These are phyloP conservation scores for Mustelus asterias DNA, from an alignment of 2,113 vertebrate genomes.

Conservation along the genomic window DNA sequence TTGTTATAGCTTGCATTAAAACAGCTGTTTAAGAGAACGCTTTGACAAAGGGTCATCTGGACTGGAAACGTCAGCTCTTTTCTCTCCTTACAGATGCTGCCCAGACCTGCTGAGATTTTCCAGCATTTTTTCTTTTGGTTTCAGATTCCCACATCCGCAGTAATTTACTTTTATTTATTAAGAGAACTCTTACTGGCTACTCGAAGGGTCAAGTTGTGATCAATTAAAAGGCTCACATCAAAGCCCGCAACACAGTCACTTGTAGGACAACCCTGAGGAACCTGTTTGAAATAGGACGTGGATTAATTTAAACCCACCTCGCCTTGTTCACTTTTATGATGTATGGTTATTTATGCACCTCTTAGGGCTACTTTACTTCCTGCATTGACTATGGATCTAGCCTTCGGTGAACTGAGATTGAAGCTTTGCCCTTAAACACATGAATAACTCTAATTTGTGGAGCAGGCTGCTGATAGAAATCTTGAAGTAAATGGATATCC, in stretches of 20 bases:
- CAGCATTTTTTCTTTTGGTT: no score
- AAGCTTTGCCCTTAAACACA: neutral
- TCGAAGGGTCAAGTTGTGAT: no score
- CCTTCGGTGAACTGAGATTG: neutral
- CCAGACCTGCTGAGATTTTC: no score
- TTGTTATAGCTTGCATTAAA: no score
- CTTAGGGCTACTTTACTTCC: neutral
- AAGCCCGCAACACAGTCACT: neutral
- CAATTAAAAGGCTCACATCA: no score
- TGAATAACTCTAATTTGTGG: neutral
- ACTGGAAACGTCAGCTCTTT: no score
- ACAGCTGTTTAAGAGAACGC: no score
- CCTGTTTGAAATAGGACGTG: neutral
- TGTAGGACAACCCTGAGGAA: neutral
- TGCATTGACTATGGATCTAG: neutral
- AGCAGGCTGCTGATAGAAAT: neutral
- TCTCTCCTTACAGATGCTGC: no score
- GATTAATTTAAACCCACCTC: neutral
- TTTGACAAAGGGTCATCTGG: no score
- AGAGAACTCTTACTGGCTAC: no score
- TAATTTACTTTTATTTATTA: no score
- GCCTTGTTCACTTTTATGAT: neutral
- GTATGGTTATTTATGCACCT: neutral
- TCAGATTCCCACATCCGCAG: no score
- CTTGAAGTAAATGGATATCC: neutral